Evolutionary conservation across 1,140 invertebrate genomes (phyloP).

Genomic region (Plutomurus gul): DNA sequence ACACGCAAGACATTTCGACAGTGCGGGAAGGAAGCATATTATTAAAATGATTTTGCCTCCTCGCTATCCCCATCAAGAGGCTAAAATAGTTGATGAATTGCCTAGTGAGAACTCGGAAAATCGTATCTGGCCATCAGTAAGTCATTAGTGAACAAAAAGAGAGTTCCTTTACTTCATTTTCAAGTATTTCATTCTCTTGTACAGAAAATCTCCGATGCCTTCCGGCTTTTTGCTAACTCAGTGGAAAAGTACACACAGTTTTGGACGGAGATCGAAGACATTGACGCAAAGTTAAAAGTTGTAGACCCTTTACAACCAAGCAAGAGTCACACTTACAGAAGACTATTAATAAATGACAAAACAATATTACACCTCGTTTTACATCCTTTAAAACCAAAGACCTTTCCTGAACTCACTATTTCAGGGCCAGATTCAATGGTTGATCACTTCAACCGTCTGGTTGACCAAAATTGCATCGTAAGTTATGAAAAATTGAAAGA

Average conservation of each 20-base stretch:
- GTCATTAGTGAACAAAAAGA: background rate
- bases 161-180: background rate
- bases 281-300: slow-evolving; percentile 32
- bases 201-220: slow-evolving; percentile 27
- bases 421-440: slow-evolving; percentile 35
- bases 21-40: slow-evolving; percentile 26
- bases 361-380: slow-evolving; percentile 33
- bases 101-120: background rate
- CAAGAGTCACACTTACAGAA: slow-evolving; percentile 30
- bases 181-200: background rate
- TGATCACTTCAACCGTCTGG: background rate
- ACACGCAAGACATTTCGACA: slow-evolving; percentile 13
- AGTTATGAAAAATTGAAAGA: background rate
- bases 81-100: slow-evolving; percentile 27
- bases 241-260: slow-evolving; percentile 19
- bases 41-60: slow-evolving; percentile 24
- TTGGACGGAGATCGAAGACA: slow-evolving; percentile 44
- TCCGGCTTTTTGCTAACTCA: background rate
- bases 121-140: slow-evolving; percentile 37
- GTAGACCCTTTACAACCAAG: slow-evolving; percentile 39
- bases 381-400: slow-evolving; percentile 31
- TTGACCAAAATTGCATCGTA: background rate
- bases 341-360: slow-evolving; percentile 29
- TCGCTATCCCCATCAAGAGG: slow-evolving; percentile 16
- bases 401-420: slow-evolving; percentile 34